Evolutionary conservation across 2,113 vertebrate species (phyloP), one percentile per base, ranked within the genome.

Genomic region (Alligator sinensis): DNA sequence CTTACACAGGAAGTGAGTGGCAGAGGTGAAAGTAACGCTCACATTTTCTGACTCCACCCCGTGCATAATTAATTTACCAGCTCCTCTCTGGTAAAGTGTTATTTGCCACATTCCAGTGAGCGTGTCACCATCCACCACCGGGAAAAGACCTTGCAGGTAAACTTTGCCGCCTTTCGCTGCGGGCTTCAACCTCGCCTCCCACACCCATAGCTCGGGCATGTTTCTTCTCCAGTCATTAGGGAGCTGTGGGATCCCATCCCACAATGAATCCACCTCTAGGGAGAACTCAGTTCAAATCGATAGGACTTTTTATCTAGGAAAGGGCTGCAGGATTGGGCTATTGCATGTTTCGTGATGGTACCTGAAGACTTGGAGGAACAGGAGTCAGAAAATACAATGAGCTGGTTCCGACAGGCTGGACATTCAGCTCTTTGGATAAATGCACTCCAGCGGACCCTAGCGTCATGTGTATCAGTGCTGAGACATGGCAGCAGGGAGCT

Each of bases 361-460:
- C 47, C 47, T 85, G 84, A 15, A 92, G 86, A 85, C 90, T 97
- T 93, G 95, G 95, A 95, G 96, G 92, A 84, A 89, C 87, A 80
- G 95, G 94, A 93, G 95, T 93, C 81, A 94, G 89, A 80, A 93
- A 94, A 86, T 77, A 72, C 88, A 89, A 80, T 9, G 55, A 93
- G 91, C 87, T 47, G 47, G 47, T 47, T 47, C 47, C 8, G 47
- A 47, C 47, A 47, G 47, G 47, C 47, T 47, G 47, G 47, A 47
- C 7, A 47, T 7, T 47, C 47, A 47, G 47, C 47, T 7, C 7
- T 7, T 47, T 7, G 8, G 47, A 9, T 47, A 47, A 47, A 47
- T 47, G 47, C 47, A 9, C 47, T 47, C 47, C 47, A 47, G 47
- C 47, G 2, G 47, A 47, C 47, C 38, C 47, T 47, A 47, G 47